Conservation (phyloP, 2,888 invertebrate species). For the Tortrix viridana region DNA sequence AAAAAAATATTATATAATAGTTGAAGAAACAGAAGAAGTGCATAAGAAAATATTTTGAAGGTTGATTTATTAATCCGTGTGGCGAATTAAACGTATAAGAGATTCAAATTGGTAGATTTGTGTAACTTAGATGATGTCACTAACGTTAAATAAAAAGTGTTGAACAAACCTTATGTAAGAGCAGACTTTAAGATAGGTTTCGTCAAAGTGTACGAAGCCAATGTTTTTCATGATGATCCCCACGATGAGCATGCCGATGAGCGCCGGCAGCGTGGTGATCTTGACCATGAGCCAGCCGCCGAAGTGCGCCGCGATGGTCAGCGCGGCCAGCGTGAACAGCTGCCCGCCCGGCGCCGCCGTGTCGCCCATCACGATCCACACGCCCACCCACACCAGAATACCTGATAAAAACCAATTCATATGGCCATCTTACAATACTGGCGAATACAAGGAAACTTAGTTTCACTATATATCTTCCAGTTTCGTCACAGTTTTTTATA, state of each 20-base stretch:
- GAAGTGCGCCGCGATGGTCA: slow-evolving; percentile 91
- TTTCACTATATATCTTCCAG: too few relatives aligned
- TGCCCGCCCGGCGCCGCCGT: slow-evolving; percentile 94
- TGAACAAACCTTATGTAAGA: slow-evolving; percentile 87
- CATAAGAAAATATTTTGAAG: too few relatives aligned
- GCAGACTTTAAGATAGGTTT: slow-evolving; percentile 86
- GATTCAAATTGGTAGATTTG: too few relatives aligned
- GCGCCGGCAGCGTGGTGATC: slow-evolving; percentile 91
- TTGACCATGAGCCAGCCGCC: slow-evolving; percentile 92
- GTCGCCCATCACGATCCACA: slow-evolving; percentile 90
- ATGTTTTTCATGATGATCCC: slow-evolving; percentile 90
- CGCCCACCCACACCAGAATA: slow-evolving; percentile 89
- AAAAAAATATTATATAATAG: too few relatives aligned
- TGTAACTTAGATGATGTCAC: too few relatives aligned
- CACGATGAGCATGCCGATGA: slow-evolving; percentile 94
- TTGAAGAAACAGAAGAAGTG: too few relatives aligned
- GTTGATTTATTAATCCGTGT: too few relatives aligned
- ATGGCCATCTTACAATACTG: neutral
- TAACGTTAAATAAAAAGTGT: too few relatives aligned
- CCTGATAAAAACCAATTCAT: slow-evolving; percentile 64
- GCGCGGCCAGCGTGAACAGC: slow-evolving; percentile 89
- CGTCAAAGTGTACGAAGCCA: slow-evolving; percentile 88
- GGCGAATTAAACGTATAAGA: too few relatives aligned
- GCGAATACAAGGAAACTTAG: too few relatives aligned
- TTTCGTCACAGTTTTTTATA: too few relatives aligned